These are phyloP conservation scores for Tinea semifulvella DNA, from an alignment of 2,888 invertebrate species.

Conservation along the genomic window DNA sequence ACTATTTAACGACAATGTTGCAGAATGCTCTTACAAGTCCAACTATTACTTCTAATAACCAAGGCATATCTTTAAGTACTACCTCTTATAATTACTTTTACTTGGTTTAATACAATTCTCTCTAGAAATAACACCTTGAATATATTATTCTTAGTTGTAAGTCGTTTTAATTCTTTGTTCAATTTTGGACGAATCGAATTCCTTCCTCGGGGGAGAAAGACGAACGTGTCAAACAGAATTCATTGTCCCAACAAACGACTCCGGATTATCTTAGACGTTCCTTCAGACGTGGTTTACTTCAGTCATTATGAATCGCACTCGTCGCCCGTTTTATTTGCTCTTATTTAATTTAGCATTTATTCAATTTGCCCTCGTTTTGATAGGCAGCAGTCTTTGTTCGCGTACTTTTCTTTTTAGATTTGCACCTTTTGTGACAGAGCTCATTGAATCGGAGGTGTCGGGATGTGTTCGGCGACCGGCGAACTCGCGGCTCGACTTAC, in stretches of 20 bases:
- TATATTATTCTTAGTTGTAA: no score
- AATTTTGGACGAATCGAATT: no score
- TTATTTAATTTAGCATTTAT: slow-evolving; percentile 67
- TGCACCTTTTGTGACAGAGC: slow-evolving; percentile 63
- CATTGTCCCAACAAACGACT: slow-evolving; percentile 43
- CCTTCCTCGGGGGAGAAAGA: background rate
- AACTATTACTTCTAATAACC: no score
- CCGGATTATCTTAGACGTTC: slow-evolving; percentile 46
- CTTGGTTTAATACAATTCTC: background rate
- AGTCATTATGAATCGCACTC: slow-evolving; percentile 38
- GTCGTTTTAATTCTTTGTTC: no score
- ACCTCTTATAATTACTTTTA: background rate
- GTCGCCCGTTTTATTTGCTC: slow-evolving; percentile 58
- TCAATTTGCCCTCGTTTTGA: slow-evolving; percentile 54
- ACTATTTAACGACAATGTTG: no score
- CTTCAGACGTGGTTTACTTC: slow-evolving; percentile 27
- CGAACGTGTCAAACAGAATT: slow-evolving; percentile 17
- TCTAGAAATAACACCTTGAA: no score
- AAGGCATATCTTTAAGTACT: no score
- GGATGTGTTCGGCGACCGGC: slow-evolving; percentile 48
- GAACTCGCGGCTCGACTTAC: slow-evolving; percentile 57
- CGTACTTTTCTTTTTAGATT: slow-evolving; percentile 49
- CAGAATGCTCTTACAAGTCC: no score
- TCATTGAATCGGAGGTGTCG: slow-evolving; percentile 64
- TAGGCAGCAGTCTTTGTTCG: slow-evolving; percentile 34